Evolutionary conservation across 1,140 invertebrate genomes (phyloP), one percentile per base, ranked within the genome.

Genomic region (Drosophila willistoni): DNA sequence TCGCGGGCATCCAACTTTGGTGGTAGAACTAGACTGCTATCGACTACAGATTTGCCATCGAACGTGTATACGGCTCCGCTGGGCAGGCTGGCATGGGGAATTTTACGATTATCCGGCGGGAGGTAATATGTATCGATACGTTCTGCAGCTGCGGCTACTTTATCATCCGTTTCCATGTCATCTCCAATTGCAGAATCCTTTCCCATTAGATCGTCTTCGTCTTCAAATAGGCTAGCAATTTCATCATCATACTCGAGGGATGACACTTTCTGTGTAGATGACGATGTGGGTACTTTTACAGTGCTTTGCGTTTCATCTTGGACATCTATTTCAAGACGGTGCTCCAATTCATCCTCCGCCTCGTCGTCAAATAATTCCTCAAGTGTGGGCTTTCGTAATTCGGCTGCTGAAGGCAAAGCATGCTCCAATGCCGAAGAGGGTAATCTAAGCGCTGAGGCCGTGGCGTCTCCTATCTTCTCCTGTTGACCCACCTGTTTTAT

Each of bases 21-120:
- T 7, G 94, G 93, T 60, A 93, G 93, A 0, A 95, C 94, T 9
- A 96, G 82, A 10, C 93, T 94, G 9, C 93, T 93, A 54, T 95
- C 95, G 3, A 95, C 94, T 6, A 96, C 93, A 17, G 93, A 94
- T 85, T 95, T 96, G 0, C 95, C 96, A 77, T 96, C 96, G 73
- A 95, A 96, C 7, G 95, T 95, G 9, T 96, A 94, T 19, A 95
- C 93, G 0, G 94, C 94, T 41, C 92, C 94, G 57, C 86, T 92
- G 19, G 86, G 93, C 71, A 91, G 93, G 85, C 64, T 72, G 51
- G 84, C 64, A 44, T 90, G 81, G 61, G 90, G 91, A 64, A 93
- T 91, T 77, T 92, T 92, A 72, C 93, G 92, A 59, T 90, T 92
- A 60, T 94, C 93, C 17, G 95, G 95, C 10, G 95, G 94, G 62